Evolutionary conservation across 2,797 vertebrate genomes (phyloP), one percentile per base, ranked within the genome.

Genomic region (Acipenser oxyrinchus): DNA sequence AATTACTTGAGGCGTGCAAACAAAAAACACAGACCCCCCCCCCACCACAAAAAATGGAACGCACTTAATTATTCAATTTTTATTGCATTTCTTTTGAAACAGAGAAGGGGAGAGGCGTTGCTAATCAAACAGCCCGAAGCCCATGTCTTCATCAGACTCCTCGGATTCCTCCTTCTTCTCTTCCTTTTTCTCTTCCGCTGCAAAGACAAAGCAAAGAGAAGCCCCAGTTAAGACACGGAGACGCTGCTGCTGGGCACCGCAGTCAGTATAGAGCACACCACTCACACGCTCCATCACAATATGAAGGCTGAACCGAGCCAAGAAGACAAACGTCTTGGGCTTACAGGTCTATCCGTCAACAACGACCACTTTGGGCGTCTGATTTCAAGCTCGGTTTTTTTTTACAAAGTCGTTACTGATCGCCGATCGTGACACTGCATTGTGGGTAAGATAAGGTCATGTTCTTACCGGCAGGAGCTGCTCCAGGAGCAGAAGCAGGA

Each of bases 141-240:
- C 91, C 91, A 93, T 93, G 65, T 93, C 91, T 79, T 93, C 91
- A 57, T 93, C 90, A 0, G 91, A 93, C 80, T 91, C 91, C 68
- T 93, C 82, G 62, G 91, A 93, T 84, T 92, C 91, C 23, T 92
- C 90, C 72, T 92, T 92, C 84, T 92, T 92, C 83, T 90, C 90
- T 77, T 93, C 91, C 75, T 92, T 92, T 88, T 92, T 93, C 84
- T 92, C 91, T 90, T 92, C 91, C 82, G 62, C 89, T 92, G 74
- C 1, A 80, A 80, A 63, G 48, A 1, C 51, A 72, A 13, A 73
- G 10, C 55, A 6, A 11, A 1, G 18, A 62, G 72, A 52, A 58
- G 1, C 23, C 57, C 71, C 7, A 12, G 49, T 53, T 11, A 37
- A 37, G n/a, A 37, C 23, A 37, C 23, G 4, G 15, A 18, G 15